These are phyloP conservation scores for Ammodytes marinus DNA, from an alignment of 2,113 vertebrate genomes.

Conservation along the genomic window DNA sequence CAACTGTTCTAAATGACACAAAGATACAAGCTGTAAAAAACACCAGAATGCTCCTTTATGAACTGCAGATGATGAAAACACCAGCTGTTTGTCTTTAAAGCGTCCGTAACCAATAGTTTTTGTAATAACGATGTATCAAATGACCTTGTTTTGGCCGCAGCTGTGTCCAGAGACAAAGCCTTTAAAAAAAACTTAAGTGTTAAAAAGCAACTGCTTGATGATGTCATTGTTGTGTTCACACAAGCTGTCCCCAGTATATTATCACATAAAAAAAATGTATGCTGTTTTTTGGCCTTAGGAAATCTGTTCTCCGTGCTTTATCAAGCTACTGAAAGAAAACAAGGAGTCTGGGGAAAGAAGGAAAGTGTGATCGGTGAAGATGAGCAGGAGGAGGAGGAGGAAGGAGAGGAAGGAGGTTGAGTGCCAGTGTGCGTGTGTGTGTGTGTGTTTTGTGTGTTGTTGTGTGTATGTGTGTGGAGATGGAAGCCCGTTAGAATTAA, in stretches of 20 bases:
- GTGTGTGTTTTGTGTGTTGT: background rate
- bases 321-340: slow-evolving; percentile 17
- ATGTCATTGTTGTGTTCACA: no score
- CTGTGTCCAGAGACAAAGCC: no score
- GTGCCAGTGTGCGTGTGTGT: slow-evolving; percentile 20
- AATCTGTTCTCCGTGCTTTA: slow-evolving; percentile 17
- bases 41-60: background rate
- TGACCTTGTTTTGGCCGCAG: no score
- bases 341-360: background rate
- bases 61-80: no score
- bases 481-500: slow-evolving; percentile 49
- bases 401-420: background rate
- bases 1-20: background rate
- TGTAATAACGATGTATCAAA: no score
- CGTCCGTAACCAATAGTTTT: no score
- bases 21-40: background rate
- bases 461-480: slow-evolving; percentile 43
- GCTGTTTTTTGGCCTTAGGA: background rate
- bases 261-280: background rate
- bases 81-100: background rate
- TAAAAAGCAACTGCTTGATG: no score
- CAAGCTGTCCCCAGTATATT: no score
- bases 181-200: no score
- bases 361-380: slow-evolving; percentile 1
- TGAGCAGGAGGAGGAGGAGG: background rate